phyloP scores from a whole-genome alignment of 2,888 invertebrate species.

The Drosophila anceps region DNA sequence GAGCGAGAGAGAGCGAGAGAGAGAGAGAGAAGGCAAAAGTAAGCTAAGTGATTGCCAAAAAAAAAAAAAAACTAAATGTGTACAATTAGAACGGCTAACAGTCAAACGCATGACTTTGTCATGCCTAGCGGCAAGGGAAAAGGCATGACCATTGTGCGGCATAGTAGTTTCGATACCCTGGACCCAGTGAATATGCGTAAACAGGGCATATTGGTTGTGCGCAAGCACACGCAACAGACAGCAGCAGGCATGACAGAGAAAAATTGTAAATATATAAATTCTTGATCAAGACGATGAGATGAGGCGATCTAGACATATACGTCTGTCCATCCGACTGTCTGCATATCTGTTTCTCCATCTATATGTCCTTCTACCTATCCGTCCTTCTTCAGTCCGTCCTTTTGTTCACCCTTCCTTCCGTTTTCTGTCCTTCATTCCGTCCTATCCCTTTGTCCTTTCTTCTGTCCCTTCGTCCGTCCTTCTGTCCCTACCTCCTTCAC shows the following conservation, averaged over 20 bases:
- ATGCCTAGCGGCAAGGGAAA: slow-evolving; percentile 4
- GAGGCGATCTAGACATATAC: neutral
- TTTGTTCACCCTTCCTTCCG: neutral
- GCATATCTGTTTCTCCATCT: neutral
- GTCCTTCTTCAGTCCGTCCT: neutral
- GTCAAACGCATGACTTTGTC: slow-evolving; percentile 8
- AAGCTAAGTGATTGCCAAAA: slow-evolving; percentile 74
- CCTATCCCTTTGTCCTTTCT: too few species aligned
- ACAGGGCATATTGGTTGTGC: neutral
- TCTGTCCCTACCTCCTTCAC: neutral
- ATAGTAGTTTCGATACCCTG: neutral
- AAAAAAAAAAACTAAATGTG: slow-evolving; percentile 49
- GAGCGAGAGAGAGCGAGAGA: neutral
- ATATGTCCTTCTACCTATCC: neutral
- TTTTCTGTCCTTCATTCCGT: neutral
- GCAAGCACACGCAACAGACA: too few species aligned
- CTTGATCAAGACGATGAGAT: neutral
- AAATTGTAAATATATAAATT: too few species aligned
- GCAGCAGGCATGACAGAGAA: too few species aligned
- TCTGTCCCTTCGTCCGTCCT: neutral
- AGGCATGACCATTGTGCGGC: slow-evolving; percentile 1
- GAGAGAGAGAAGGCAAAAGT: slow-evolving; percentile 14
- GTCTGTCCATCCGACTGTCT: too few species aligned
- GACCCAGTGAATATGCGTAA: too few species aligned
- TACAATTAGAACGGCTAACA: slow-evolving; percentile 36